Evolutionary conservation across 1,140 invertebrate species (phyloP).

Genomic region (Daktulosphaira vitifoliae): DNA sequence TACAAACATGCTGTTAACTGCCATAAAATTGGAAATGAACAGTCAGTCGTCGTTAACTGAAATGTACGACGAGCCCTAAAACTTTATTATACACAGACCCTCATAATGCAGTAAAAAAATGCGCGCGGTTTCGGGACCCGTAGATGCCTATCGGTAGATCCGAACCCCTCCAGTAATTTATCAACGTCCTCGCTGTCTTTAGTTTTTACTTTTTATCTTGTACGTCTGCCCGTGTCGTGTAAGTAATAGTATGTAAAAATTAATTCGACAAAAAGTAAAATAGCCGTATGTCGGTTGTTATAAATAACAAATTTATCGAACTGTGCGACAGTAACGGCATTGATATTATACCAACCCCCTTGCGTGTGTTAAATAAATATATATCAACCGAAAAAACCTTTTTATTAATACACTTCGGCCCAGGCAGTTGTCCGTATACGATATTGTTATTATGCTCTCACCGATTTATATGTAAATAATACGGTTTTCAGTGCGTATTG

Average conservation of each 20-base stretch:
- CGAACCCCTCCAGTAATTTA: slow-evolving; percentile 21
- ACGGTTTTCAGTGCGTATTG: background rate
- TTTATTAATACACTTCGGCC: slow-evolving; percentile 8
- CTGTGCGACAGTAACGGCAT: slow-evolving; percentile 13
- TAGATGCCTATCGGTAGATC: slow-evolving; percentile 22
- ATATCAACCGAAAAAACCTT: slow-evolving; percentile 26
- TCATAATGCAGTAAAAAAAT: background rate
- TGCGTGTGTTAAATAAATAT: slow-evolving; percentile 2
- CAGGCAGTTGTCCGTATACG: slow-evolving; percentile 8
- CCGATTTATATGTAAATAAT: slow-evolving; percentile 32
- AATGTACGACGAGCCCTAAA: background rate
- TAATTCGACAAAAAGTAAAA: slow-evolving; percentile 14
- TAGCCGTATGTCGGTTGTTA: background rate
- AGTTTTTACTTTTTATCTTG: slow-evolving; percentile 22
- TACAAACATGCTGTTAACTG: background rate
- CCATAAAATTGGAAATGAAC: slow-evolving; percentile 30
- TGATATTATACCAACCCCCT: background rate
- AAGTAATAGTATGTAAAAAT: slow-evolving; percentile 4
- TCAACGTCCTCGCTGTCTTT: slow-evolving; percentile 24
- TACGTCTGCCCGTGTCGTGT: background rate
- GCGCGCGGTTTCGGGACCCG: background rate
- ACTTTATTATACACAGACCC: background rate
- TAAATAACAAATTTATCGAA: slow-evolving; percentile 31
- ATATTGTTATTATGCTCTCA: background rate
- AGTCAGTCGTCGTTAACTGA: background rate